Base-by-base conservation (phyloP, 1,140 invertebrate species). In the Dufourea novaeangliae region DNA sequence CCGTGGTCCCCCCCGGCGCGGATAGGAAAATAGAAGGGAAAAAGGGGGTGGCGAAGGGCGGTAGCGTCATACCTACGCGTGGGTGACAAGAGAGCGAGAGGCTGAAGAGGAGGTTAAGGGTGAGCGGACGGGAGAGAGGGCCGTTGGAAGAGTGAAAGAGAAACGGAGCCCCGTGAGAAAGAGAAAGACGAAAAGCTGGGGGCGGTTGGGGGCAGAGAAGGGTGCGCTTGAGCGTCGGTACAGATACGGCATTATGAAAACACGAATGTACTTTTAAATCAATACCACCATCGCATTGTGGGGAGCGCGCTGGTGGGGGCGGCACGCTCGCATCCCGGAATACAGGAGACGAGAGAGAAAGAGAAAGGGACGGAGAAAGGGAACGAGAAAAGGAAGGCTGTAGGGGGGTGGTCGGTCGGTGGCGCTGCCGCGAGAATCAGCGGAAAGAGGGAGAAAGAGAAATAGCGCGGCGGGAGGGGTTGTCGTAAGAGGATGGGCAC, bases 211-310 rank as follows among this genome's bases (percentile, higher is more conserved):
- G 71, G 83, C 74, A 79, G 78, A 71, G 71, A 56, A 80, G 71
- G 80, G 78, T 66, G 85, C 78, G 74, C 82, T 83, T 78, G 86
- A 80, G 76, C 75, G 81, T 82, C 86, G 86, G 88, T 90, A 91
- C 90, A 92, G 91, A 92, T 92, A 92, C 91, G 91, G 91, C 92
- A 92, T 92, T 92, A 93, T 92, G 91, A 92, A 92, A 93, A 92
- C 92, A 92, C 91, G 91, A 93, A 92, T 92, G 91, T 92, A 92
- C 91, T 92, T 92, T 92, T 92, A 92, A 92, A 92, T 92, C 91
- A 92, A 92, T 92, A 93, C 91, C 84, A 83, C 84, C 91, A 92
- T 92, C 91, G 91, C 89, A 91, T 92, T 92, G 91, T 92, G 88
- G 88, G 89, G 84, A 87, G 85, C 82, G 80, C 76, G 80, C 72